Evolutionary conservation across 2,888 invertebrate species (phyloP).

Genomic region (Leptopilina drosophilae): DNA sequence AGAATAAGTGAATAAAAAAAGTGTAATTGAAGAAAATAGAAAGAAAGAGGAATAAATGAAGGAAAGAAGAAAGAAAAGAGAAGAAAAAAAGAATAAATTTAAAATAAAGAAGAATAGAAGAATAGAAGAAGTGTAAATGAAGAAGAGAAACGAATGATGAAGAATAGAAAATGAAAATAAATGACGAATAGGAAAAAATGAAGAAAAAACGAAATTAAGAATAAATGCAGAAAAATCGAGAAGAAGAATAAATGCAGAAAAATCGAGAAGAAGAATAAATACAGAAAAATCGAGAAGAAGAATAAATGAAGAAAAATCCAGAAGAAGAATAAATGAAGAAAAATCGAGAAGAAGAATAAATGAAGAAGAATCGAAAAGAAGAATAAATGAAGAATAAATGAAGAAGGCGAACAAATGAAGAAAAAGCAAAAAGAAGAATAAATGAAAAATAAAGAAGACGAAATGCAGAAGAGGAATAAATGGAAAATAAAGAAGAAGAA

Average conservation of each 20-base stretch:
- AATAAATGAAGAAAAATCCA: too few species aligned
- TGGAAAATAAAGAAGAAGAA: too few species aligned
- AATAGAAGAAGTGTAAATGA: conserved; percentile 45
- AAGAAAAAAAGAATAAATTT: conserved; percentile 38
- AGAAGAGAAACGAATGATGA: conserved; percentile 18
- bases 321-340: too few species aligned
- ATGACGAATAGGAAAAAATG: background rate
- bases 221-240: background rate
- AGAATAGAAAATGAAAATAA: background rate
- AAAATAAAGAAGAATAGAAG: conserved; percentile 36
- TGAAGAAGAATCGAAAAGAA: too few species aligned
- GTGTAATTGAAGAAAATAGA: too few species aligned
- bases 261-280: background rate
- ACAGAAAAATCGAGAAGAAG: too few species aligned
- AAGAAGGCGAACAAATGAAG: too few species aligned
- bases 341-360: too few species aligned
- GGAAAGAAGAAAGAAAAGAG: conserved; percentile 65
- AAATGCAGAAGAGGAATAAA: background rate
- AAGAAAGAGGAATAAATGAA: conserved; percentile 62
- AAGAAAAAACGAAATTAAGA: background rate
- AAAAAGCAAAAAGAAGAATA: conserved; percentile 18
- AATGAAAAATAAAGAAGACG: background rate
- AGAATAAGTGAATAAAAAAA: conserved; percentile 33
- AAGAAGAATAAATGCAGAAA: too few species aligned
- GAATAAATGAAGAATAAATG: background rate